Evolutionary conservation across 2,113 vertebrate genomes (phyloP).

Genomic region (Puntigrus tetrazona): DNA sequence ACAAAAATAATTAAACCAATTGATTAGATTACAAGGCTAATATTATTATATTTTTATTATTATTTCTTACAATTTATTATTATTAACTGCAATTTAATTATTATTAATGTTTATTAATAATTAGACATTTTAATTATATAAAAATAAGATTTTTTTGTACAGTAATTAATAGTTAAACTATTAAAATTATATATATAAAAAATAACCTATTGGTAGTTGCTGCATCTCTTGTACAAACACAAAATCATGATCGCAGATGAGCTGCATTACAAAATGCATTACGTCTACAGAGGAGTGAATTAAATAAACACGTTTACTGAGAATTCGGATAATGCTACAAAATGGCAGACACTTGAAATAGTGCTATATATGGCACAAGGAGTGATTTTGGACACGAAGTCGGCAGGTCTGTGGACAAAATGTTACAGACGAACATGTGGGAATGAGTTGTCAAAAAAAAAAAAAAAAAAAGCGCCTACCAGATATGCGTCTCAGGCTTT

Average conservation of each 20-base stretch:
- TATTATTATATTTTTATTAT: too few relatives aligned
- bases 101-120: too few relatives aligned
- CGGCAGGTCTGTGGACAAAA: neutral
- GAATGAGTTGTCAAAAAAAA: neutral
- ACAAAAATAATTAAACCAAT: too few relatives aligned
- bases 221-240: neutral
- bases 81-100: too few relatives aligned
- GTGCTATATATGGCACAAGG: neutral
- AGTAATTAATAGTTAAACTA: neutral
- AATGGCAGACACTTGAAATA: neutral
- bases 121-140: too few relatives aligned
- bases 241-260: neutral
- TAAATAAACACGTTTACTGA: neutral
- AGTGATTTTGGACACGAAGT: constrained; percentile 10
- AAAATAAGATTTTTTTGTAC: too few relatives aligned
- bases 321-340: neutral
- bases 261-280: neutral
- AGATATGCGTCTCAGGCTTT: constrained; percentile 1
- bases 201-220: neutral
- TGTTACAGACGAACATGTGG: constrained; percentile 2
- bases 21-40: too few relatives aligned
- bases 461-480: neutral
- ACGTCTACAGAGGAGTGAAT: neutral
- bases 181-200: neutral
- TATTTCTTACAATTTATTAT: too few relatives aligned